These are phyloP conservation scores for Raja brachyura DNA, from an alignment of 2,113 vertebrate genomes.

Conservation along the genomic window DNA sequence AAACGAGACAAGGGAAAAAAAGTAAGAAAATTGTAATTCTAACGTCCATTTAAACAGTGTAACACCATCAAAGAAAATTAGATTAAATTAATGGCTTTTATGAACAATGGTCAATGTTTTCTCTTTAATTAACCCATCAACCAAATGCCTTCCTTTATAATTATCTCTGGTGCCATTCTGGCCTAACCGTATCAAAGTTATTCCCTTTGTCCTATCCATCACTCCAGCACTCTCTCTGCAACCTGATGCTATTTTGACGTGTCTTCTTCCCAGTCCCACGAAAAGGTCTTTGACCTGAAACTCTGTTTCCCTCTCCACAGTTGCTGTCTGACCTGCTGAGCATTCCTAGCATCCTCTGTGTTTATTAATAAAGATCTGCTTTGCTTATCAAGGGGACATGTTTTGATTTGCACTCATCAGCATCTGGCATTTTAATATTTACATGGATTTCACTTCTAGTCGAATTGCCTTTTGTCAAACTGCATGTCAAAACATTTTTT, in stretches of 20 bases:
- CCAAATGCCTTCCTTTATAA: too few relatives aligned
- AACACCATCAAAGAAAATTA: neutral
- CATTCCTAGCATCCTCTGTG: too few relatives aligned
- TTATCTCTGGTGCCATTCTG: too few relatives aligned
- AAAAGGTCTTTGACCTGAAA: too few relatives aligned
- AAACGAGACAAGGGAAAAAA: conserved; percentile 41
- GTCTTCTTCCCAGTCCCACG: too few relatives aligned
- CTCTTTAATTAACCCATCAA: too few relatives aligned
- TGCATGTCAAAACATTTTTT: neutral
- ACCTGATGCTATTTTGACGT: too few relatives aligned
- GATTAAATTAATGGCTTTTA: neutral
- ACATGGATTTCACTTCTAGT: neutral
- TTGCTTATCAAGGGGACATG: neutral
- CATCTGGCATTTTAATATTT: neutral
- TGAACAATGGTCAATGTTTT: neutral
- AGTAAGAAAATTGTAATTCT: neutral
- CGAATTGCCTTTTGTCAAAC: neutral
- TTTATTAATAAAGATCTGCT: neutral
- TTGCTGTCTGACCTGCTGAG: too few relatives aligned
- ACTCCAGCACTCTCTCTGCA: too few relatives aligned
- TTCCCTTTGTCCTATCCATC: too few relatives aligned
- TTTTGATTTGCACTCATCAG: neutral
- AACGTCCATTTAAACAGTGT: neutral
- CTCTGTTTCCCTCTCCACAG: too few relatives aligned
- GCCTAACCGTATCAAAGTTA: too few relatives aligned